phyloP scores from a whole-genome alignment of 2,113 vertebrate species.

The Zapornia atra region DNA sequence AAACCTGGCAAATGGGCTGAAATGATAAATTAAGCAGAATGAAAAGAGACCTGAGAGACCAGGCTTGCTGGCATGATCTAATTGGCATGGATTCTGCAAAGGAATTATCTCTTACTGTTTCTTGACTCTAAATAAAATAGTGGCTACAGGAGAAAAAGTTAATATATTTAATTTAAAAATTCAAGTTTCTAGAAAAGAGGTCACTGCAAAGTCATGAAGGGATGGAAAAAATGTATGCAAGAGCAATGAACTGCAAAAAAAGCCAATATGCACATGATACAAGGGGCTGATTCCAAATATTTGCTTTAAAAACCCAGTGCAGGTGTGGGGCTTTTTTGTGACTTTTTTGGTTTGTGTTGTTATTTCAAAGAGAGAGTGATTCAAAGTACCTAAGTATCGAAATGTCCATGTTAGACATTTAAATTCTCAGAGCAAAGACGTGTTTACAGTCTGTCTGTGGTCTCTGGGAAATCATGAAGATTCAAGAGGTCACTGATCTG shows the following conservation, averaged over 20 bases:
- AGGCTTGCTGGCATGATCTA: background rate
- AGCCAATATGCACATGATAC: background rate
- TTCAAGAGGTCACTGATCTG: background rate
- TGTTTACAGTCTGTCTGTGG: background rate
- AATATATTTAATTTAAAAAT: background rate
- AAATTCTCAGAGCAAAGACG: background rate
- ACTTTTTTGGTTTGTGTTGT: background rate
- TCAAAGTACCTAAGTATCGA: background rate
- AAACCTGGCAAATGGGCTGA: constrained; percentile 15
- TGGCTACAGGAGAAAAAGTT: background rate
- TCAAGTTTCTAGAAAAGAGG: background rate
- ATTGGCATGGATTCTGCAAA: background rate
- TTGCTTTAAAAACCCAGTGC: background rate
- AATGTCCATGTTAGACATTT: background rate
- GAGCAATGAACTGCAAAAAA: background rate
- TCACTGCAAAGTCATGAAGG: background rate
- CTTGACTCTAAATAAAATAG: background rate
- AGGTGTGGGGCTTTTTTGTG: background rate
- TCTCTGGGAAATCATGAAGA: background rate
- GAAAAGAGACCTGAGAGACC: constrained; percentile 39
- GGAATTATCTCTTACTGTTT: background rate
- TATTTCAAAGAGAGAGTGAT: background rate
- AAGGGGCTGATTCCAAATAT: background rate
- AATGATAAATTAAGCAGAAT: constrained; percentile 52
- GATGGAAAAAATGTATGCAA: background rate